These are phyloP conservation scores for Brenthis ino DNA, from an alignment of 2,888 invertebrate species.

Conservation along the genomic window DNA sequence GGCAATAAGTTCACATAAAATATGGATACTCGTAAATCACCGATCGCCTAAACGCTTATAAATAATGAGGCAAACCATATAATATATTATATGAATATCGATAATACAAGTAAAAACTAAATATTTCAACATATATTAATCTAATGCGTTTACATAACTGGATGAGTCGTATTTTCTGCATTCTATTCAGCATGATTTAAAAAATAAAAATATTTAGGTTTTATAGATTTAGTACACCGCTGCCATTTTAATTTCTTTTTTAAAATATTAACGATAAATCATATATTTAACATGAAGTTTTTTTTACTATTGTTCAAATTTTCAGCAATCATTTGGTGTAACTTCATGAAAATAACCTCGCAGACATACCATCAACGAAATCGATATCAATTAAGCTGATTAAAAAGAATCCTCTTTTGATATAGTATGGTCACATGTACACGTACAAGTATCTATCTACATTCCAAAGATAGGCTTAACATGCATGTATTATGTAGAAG, in stretches of 20 bases:
- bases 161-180: no score
- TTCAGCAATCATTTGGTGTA: background rate
- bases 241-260: background rate
- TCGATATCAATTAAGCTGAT: constrained; percentile 39
- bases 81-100: no score
- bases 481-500: constrained; percentile 22
- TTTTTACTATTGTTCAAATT: background rate
- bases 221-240: no score
- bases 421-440: constrained; percentile 25
- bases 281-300: background rate
- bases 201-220: no score
- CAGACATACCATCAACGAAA: constrained; percentile 30
- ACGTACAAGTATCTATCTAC: constrained; percentile 12
- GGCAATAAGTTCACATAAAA: background rate
- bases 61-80: no score
- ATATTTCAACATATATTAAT: no score
- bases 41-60: no score
- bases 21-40: background rate
- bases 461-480: constrained; percentile 10
- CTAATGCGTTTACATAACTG: no score
- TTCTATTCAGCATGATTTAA: no score
- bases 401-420: constrained; percentile 34
- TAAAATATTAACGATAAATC: background rate
- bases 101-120: no score
- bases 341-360: constrained; percentile 28